A percentile compares a stretch with the other conserved stretches of the same genome.
phyloP scores from a whole-genome alignment of 1,140 invertebrate genomes.

The Chrysomallon squamiferum region DNA sequence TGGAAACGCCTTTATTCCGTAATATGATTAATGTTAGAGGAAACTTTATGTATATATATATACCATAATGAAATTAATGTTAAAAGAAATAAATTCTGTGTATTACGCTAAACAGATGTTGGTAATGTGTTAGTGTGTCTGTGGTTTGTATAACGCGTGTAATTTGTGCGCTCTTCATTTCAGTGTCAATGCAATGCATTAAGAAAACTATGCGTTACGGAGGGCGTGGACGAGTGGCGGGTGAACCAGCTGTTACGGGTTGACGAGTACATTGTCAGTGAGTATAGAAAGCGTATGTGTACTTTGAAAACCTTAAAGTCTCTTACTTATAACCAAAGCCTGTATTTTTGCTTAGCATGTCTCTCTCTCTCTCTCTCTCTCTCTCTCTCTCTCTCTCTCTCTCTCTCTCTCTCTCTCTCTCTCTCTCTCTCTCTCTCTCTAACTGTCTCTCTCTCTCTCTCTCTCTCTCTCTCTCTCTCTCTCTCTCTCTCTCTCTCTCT shows the following conservation, averaged over 20 bases:
- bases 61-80: no score
- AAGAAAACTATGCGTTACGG: conserved; percentile 36
- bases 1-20: no score
- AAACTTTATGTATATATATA: no score
- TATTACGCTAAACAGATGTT: no score
- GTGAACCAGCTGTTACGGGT: conserved; percentile 34
- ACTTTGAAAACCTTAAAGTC: neutral
- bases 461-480: neutral
- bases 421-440: neutral
- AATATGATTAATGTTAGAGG: no score
- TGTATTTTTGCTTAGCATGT: neutral
- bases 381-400: neutral
- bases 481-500: no score
- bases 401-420: neutral
- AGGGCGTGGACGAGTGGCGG: conserved; percentile 40
- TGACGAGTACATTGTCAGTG: conserved; percentile 37
- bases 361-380: neutral
- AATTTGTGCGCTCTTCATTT: neutral
- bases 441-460: neutral
- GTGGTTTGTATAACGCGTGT: no score
- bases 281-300: no score
- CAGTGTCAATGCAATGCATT: conserved; percentile 48
- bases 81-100: no score
- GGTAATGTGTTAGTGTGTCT: no score
- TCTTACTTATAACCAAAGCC: neutral